Base-by-base conservation (phyloP, 2,113 vertebrate species). In the Sapajus apella region DNA sequence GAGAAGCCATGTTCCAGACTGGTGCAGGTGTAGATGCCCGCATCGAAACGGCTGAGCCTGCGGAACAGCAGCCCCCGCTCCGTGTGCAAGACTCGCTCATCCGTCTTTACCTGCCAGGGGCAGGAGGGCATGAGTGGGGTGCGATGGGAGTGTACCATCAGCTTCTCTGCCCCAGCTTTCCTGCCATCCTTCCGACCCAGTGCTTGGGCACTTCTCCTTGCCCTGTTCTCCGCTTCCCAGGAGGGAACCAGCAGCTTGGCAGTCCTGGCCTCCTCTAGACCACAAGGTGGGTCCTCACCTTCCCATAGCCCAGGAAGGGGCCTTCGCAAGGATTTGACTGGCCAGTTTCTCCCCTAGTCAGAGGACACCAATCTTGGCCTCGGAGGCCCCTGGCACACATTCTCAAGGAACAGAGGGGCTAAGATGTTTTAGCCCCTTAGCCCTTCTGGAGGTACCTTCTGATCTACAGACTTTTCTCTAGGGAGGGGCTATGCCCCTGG, bases 11-110 rank as follows among this genome's bases (percentile, higher is more conserved):
- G 99, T 98, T 99, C 99, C 95, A 99, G 96, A 0, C 99, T 99
- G 50, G 98, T 99, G 97, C 99, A 99, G 93, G 99, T 99, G 94
- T 99, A 99, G 83, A 98, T 17, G 2, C 99, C 99, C 0, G 99
- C 98, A 0, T 99, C 99, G 0, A 98, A 99, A 55, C 96, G 99
- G 97, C 98, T 98, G 92, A 99, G 98, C 72, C 92, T 98, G 7
- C 99, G 99, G 97, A 99, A 99, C 16, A 99, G 98, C 92, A 99
- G 98, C 68, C 99, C 99, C 0, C 98, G 99, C 64, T 99, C 99
- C 0, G 98, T 99, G 35, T 98, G 98, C 96, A 99, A 97, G 64
- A 99, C 97, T 0, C 99, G 98, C n/a, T 99, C 99, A 0, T 99
- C 99, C 0, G 98, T 99, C 98, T 99, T 99, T 90, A 99, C 99